Evolutionary conservation across 1,140 invertebrate genomes (phyloP), one percentile per base, ranked within the genome.

Genomic region (Papilio glaucus): DNA sequence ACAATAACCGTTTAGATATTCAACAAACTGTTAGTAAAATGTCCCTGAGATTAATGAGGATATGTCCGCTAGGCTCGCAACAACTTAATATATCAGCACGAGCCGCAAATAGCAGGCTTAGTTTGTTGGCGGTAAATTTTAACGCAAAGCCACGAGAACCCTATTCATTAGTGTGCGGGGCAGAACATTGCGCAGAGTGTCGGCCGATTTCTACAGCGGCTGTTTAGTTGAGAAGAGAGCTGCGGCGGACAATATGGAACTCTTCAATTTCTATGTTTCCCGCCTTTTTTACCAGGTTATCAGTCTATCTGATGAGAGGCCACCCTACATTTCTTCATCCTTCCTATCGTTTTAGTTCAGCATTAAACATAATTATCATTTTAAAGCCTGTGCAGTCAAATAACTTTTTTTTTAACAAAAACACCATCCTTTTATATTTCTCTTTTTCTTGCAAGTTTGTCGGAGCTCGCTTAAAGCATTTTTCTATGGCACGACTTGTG

Each of bases 51-150:
- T 61, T 75, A 79, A 79, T 77, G 78, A 74, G 63, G 73, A 24
- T 63, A 39, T 41, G 38, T 72, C 73, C 26, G 71, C 65, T 70
- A 69, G 26, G 67, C 60, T 67, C 65, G 62, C 24, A 72, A 65
- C 72, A 72, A 80, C 72, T 77, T 72, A 72, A 72, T 72, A 71
- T 75, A 73, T 80, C 72, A 77, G 63, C 70, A 26, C 73, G 62
- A 68, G 70, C 70, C 63, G 62, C 21, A 65, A 65, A 65, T 39
- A 24, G 49, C 15, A 29, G 41, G 41, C 60, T 42, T 37, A 63
- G 61, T 71, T 70, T 45, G 37, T 63, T 49, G 62, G 24, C 26
- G 53, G 29, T 69, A 45, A 29, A 37, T 37, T 29, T 26, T 15
- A 15, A 15, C 37, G 37, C 4, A 38, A 33, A 57, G 49, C 21